Conservation (phyloP, 2,888 invertebrate genomes). For the Trypoxylon attenuatum region DNA sequence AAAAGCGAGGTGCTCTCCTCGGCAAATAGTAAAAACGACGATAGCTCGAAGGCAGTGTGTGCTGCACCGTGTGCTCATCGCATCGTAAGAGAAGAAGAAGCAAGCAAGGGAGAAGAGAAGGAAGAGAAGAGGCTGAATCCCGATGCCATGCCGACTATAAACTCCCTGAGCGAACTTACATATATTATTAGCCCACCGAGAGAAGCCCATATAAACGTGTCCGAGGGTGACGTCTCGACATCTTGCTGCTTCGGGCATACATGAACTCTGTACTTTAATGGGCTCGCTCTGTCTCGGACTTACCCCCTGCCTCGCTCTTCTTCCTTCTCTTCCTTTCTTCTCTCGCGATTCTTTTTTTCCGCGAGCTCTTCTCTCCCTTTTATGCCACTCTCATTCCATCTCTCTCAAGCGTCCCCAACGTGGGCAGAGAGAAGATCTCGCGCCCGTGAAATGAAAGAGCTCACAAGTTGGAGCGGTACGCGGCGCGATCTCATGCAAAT, state of each 20-base stretch:
- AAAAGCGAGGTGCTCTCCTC: background rate
- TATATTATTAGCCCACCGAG: conserved; percentile 46
- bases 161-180: conserved; percentile 41
- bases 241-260: conserved; percentile 47
- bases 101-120: conserved; percentile 12
- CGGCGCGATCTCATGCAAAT: conserved; percentile 49
- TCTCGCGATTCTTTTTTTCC: no score
- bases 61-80: no score
- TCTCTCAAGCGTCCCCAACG: background rate
- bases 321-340: conserved; percentile 7
- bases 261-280: conserved; percentile 57
- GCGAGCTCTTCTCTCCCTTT: background rate
- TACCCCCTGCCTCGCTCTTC: background rate
- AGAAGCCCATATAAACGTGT: conserved; percentile 47
- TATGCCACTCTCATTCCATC: conserved; percentile 12
- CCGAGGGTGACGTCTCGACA: conserved; percentile 52
- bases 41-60: conserved; percentile 30
- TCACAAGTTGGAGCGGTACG: conserved; percentile 1
- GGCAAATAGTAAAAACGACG: conserved; percentile 37
- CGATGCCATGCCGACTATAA: conserved; percentile 39
- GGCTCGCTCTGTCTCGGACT: conserved; percentile 35
- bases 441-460: background rate
- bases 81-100: conserved; percentile 14
- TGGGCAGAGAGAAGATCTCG: background rate
- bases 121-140: conserved; percentile 21